Conservation (phyloP, 2,888 invertebrate species). For the Sphaerophoria taeniata region DNA sequence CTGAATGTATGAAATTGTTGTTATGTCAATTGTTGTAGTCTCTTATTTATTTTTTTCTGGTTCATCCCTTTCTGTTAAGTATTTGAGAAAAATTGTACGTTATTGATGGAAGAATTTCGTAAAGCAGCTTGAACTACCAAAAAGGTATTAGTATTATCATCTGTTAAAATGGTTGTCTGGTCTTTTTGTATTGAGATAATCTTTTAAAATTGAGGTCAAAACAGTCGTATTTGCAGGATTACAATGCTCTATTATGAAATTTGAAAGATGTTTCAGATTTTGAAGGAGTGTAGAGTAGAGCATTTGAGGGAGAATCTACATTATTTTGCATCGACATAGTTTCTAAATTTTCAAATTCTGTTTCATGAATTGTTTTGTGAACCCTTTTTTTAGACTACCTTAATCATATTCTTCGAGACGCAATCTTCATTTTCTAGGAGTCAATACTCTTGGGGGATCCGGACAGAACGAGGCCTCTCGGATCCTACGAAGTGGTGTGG, state of each 20-base stretch:
- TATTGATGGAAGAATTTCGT: slow-evolving; percentile 64
- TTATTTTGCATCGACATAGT: background rate
- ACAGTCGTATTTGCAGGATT: too few relatives aligned
- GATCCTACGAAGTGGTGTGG: background rate
- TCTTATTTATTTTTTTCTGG: slow-evolving; percentile 28
- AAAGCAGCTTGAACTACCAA: too few relatives aligned
- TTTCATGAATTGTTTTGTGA: background rate
- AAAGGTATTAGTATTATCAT: slow-evolving; percentile 59
- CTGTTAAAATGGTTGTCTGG: slow-evolving; percentile 55
- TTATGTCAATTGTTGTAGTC: slow-evolving; percentile 40
- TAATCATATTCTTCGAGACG: slow-evolving; percentile 1
- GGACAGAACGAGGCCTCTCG: too few relatives aligned
- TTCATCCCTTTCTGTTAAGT: slow-evolving; percentile 31
- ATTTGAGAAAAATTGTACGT: slow-evolving; percentile 51
- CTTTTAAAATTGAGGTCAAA: too few relatives aligned
- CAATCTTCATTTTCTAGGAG: too few relatives aligned
- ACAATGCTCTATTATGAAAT: too few relatives aligned
- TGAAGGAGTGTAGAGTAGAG: slow-evolving; percentile 5
- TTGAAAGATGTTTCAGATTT: too few relatives aligned
- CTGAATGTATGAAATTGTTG: slow-evolving; percentile 28
- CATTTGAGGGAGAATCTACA: background rate
- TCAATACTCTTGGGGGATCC: too few relatives aligned
- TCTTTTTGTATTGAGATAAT: too few relatives aligned
- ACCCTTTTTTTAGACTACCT: background rate
- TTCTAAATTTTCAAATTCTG: background rate